phyloP scores from a whole-genome alignment of 2,888 invertebrate genomes.

The Carcina quercana region DNA sequence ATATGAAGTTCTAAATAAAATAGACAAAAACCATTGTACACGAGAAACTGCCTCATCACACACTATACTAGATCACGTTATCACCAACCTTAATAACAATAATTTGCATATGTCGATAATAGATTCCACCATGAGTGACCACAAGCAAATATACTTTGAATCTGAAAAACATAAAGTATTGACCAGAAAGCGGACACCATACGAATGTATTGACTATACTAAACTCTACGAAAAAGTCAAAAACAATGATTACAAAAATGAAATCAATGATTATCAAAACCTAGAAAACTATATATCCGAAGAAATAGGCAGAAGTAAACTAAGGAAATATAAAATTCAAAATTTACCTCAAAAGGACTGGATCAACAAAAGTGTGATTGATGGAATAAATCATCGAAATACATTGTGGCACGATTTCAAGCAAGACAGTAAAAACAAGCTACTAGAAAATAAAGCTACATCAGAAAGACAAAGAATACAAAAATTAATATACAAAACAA shows the following conservation, averaged over 20 bases:
- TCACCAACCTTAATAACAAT: conserved; percentile 4
- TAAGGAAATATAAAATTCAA: conserved; percentile 13
- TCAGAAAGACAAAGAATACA: conserved; percentile 8
- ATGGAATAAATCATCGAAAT: conserved; percentile 17
- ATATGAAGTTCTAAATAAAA: conserved; percentile 5
- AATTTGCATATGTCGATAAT: conserved; percentile 6
- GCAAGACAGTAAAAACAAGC: conserved; percentile 9
- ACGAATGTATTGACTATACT: conserved; percentile 4
- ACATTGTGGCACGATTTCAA: conserved; percentile 13
- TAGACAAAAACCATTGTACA: conserved; percentile 2
- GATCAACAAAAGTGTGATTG: conserved; percentile 18
- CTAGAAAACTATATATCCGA: not conserved
- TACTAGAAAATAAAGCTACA: conserved; percentile 6
- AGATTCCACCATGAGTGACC: conserved; percentile 8
- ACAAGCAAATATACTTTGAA: conserved; percentile 10
- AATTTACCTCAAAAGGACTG: conserved; percentile 18
- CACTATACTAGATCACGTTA: conserved; percentile 8
- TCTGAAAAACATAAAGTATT: not conserved
- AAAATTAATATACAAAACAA: conserved; percentile 6
- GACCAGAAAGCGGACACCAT: not conserved
- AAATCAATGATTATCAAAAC: not conserved
- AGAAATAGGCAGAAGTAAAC: conserved; percentile 10
- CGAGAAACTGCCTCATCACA: conserved; percentile 2
- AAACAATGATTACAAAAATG: not conserved
- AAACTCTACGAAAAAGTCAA: conserved; percentile 1